Percentiles rank a stretch among this genome's conserved stretches.
phyloP scores from a whole-genome alignment of 2,797 vertebrate genomes.

The Scolopax bukidnonensis region DNA sequence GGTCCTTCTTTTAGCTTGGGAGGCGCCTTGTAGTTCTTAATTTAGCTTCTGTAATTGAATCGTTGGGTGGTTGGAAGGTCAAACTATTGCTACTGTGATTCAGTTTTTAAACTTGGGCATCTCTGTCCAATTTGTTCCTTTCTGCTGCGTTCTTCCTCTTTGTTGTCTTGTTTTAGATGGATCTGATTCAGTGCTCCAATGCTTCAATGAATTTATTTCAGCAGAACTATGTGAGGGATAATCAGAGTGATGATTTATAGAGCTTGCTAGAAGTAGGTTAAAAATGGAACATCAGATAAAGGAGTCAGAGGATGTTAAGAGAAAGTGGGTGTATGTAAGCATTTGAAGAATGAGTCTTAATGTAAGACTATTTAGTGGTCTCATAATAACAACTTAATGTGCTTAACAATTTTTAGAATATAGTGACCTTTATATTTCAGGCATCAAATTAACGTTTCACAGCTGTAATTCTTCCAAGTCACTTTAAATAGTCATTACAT shows the following conservation, averaged over 20 bases:
- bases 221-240: neutral
- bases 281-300: slow-evolving; percentile 11
- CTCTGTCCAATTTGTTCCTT: neutral
- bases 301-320: neutral
- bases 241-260: neutral
- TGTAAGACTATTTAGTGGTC: neutral
- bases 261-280: neutral
- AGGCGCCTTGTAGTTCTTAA: neutral
- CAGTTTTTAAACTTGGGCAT: neutral
- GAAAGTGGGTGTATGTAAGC: neutral
- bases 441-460: slow-evolving; percentile 28
- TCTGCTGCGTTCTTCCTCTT: neutral
- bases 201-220: neutral
- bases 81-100: neutral
- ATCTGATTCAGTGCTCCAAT: neutral
- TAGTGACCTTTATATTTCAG: slow-evolving; percentile 25
- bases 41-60: neutral
- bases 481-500: slow-evolving; percentile 18
- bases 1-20: neutral
- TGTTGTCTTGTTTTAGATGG: neutral
- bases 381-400: neutral
- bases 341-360: neutral
- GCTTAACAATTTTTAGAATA: slow-evolving; percentile 2
- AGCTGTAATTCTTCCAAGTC: slow-evolving; percentile 50
- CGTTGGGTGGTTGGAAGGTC: neutral